These are phyloP conservation scores for Toxotes chatareus DNA, from an alignment of 2,113 vertebrate genomes.

Conservation along the genomic window DNA sequence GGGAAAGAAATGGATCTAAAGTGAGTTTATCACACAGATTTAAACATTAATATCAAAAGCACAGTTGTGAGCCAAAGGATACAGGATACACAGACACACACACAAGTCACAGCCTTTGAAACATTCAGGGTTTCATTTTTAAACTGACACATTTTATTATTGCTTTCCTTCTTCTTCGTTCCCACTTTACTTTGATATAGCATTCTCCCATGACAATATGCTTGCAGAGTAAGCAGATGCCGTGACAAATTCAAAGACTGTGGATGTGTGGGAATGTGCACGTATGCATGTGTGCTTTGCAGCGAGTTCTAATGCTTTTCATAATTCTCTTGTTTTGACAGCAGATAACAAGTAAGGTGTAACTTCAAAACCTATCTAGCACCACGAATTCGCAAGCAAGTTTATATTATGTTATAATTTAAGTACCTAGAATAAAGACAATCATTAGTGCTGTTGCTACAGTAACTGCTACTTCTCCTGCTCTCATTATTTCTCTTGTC, in stretches of 20 bases:
- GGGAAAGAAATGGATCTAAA: slow-evolving; percentile 34
- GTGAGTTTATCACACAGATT: slow-evolving; percentile 38
- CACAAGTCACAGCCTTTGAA: slow-evolving; percentile 42
- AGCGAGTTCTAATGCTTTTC: slow-evolving; percentile 4
- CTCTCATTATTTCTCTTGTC: slow-evolving; percentile 3
- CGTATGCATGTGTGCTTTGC: slow-evolving; percentile 4
- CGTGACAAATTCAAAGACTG: slow-evolving; percentile 37
- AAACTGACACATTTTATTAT: slow-evolving; percentile 27
- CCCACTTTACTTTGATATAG: slow-evolving; percentile 23
- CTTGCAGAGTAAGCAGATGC: slow-evolving; percentile 32
- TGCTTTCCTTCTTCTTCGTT: slow-evolving; percentile 20
- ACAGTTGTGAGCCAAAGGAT: slow-evolving; percentile 7
- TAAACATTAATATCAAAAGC: slow-evolving; percentile 54
- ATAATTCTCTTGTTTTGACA: slow-evolving; percentile 27
- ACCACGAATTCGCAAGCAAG: slow-evolving; percentile 22
- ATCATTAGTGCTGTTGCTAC: slow-evolving; percentile 26
- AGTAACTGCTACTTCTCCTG: slow-evolving; percentile 1
- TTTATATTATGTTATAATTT: slow-evolving; percentile 27
- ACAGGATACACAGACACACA: slow-evolving; percentile 3
- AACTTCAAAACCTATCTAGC: slow-evolving; percentile 9
- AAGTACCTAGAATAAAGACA: background rate
- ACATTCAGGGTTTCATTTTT: slow-evolving; percentile 48
- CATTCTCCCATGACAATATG: slow-evolving; percentile 38
- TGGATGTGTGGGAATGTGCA: slow-evolving; percentile 14
- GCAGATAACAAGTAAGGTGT: slow-evolving; percentile 18